Evolutionary conservation across 2,797 vertebrate genomes (phyloP), one percentile per base, ranked within the genome.

Genomic region (Enteromius fasciolatus): DNA sequence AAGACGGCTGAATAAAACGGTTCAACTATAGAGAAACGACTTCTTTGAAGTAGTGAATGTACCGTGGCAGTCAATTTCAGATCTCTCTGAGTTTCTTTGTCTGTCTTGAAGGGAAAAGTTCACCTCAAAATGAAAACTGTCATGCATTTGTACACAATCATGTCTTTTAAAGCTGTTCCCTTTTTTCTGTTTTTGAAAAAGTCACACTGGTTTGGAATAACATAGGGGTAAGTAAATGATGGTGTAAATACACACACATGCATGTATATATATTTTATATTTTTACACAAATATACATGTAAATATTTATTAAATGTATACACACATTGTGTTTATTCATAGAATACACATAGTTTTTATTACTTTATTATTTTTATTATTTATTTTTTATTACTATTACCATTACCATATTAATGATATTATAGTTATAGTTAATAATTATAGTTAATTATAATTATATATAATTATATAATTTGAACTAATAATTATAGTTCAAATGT

Each of bases 1-100:
- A 48, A 81, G 44, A 11, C 23, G 8, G 31, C 31, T 10, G 46
- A 48, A 75, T 80, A 44, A 80, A 80, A 61, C 18, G 15, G 9
- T 52, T 36, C 25, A n/a, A 33, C 70, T 64, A 74, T 52, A 74
- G 41, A 75, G 39, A 17, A 15, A 66, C 20, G 23, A 39, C 36
- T 52, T 67, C 70, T 66, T 44, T 75, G 61, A 81, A 44, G 59
- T 52, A 39, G 33, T 31, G 1, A 5, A 36, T 20, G 31, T 39
- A 67, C 59, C 20, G 6, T 52, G n/a, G 1, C 59, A 54, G 59
- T 52, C n/a, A 4, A 66, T 75, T 54, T 66, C 46, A 75, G 80
- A 50, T 12, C 46, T 63, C 78, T 17, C 20, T 5, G 18, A 61
- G 67, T 31, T 44, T 41, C 36, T 69, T 79, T 69, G 66, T 70